These are phyloP conservation scores for Rhingia rostrata DNA, from an alignment of 2,888 invertebrate genomes.

Conservation along the genomic window DNA sequence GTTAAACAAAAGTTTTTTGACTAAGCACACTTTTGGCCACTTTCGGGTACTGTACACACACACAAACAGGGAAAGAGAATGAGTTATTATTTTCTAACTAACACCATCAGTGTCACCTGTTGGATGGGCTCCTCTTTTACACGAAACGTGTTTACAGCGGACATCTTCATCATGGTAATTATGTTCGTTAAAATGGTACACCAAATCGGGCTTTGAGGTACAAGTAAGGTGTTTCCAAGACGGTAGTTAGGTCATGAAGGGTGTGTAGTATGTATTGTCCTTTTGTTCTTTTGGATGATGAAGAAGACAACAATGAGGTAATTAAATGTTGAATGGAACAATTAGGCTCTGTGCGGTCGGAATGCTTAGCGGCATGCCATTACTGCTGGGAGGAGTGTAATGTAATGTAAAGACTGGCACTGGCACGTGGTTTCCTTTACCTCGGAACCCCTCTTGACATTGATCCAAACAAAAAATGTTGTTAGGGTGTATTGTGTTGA, in stretches of 20 bases:
- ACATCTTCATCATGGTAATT: conserved; percentile 68
- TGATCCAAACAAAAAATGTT: no score
- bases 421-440: no score
- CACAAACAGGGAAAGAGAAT: background rate
- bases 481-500: no score
- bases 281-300: conserved; percentile 41
- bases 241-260: background rate
- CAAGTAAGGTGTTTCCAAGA: background rate
- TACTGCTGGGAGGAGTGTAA: no score
- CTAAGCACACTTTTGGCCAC: conserved; percentile 67
- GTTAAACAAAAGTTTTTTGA: conserved; percentile 67
- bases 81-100: conserved; percentile 54
- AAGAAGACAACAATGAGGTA: conserved; percentile 54
- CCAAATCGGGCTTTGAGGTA: conserved; percentile 5
- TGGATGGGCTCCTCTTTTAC: conserved; percentile 47
- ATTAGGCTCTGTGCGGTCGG: conserved; percentile 40
- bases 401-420: no score
- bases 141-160: conserved; percentile 53
- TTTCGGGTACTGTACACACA: conserved; percentile 43
- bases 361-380: conserved; percentile 13
- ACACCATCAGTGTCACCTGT: conserved; percentile 66
- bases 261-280: conserved; percentile 13
- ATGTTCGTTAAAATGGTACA: conserved; percentile 47
- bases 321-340: conserved; percentile 68
- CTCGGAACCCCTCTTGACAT: no score